Evolutionary conservation across 1,140 invertebrate genomes (phyloP).

Genomic region (Ceratina japonica): DNA sequence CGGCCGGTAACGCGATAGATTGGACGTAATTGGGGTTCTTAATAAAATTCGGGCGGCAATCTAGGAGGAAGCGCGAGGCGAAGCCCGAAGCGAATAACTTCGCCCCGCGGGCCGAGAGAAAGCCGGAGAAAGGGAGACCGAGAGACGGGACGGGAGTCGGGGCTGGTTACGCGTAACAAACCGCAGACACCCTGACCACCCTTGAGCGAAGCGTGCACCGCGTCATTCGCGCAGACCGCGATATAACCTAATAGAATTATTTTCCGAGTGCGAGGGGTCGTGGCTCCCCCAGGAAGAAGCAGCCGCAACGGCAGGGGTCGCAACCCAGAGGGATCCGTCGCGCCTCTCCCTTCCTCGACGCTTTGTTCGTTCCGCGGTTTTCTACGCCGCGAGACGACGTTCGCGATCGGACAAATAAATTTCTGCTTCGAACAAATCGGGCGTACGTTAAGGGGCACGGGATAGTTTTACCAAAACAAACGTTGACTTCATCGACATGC

Average conservation of each 20-base stretch:
- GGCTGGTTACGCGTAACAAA: constrained; percentile 59
- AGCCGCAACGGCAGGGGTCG: constrained; percentile 67
- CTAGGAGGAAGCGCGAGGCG: constrained; percentile 38
- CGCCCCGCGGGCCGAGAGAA: constrained; percentile 1
- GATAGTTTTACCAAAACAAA: too few species aligned
- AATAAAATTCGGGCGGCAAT: constrained; percentile 57
- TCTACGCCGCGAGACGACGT: constrained; percentile 19
- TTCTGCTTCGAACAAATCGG: too few species aligned
- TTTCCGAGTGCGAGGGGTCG: constrained; percentile 72
- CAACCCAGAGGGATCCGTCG: constrained; percentile 50
- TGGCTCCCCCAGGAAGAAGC: constrained; percentile 69
- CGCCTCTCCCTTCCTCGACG: constrained; percentile 24
- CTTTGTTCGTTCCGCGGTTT: constrained; percentile 49
- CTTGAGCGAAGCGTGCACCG: constrained; percentile 51
- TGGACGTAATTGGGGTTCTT: constrained; percentile 57
- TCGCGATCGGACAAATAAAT: constrained; percentile 41
- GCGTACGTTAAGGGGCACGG: too few species aligned
- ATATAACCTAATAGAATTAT: constrained; percentile 77
- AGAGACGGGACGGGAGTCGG: neutral
- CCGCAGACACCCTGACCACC: constrained; percentile 58
- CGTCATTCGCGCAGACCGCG: constrained; percentile 71
- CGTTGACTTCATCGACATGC: too few species aligned
- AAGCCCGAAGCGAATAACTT: constrained; percentile 24
- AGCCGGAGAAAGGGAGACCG: neutral
- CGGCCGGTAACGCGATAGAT: constrained; percentile 54